Evolutionary conservation across 2,797 vertebrate genomes (phyloP).

Genomic region (Aotus griseimembra): DNA sequence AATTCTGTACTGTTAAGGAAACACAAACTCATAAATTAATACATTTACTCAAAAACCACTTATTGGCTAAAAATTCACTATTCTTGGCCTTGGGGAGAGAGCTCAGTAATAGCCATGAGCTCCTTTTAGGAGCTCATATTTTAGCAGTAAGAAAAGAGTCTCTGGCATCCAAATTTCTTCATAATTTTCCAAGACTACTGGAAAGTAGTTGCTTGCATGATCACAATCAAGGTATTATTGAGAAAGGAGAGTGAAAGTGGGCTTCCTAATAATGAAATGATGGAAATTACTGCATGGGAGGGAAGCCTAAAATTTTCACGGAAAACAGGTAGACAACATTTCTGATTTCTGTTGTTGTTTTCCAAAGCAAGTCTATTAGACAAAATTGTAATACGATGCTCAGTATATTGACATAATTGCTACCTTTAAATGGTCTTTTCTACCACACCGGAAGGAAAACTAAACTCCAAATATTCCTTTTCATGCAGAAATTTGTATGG

Average conservation of each 20-base stretch:
- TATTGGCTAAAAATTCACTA: neutral
- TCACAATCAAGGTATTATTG: neutral
- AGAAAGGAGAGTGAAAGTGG: neutral
- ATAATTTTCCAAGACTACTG: neutral
- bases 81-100: neutral
- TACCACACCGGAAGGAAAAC: neutral
- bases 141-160: neutral
- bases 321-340: neutral
- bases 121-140: neutral
- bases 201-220: neutral
- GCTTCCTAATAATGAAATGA: neutral
- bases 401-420: neutral
- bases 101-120: neutral
- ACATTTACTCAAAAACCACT: neutral
- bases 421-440: neutral
- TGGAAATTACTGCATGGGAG: neutral
- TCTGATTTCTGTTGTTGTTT: neutral
- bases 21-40: neutral
- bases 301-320: neutral
- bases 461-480: neutral
- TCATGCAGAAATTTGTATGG: neutral
- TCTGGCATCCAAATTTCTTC: neutral
- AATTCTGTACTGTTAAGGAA: neutral
- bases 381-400: neutral
- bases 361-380: neutral